Evolutionary conservation across 2,888 invertebrate genomes (phyloP).

Genomic region (Diloba caeruleocephala): DNA sequence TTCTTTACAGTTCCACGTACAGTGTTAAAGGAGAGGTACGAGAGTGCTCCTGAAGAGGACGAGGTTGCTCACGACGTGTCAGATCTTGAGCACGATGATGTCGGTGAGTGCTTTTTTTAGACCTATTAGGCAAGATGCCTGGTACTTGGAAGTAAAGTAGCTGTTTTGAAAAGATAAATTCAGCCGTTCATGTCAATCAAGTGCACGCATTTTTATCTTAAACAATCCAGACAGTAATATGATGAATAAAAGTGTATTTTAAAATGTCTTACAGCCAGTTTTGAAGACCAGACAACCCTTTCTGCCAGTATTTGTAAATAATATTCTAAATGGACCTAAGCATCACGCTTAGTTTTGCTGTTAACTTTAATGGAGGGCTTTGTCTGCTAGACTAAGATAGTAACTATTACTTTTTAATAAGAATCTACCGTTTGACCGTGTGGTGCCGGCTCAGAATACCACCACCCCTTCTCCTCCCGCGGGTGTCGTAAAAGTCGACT

Average conservation of each 20-base stretch:
- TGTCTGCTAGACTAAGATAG: conserved; percentile 32
- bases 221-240: not conserved
- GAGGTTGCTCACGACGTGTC: conserved; percentile 90
- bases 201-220: conserved; percentile 5
- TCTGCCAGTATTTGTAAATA: not conserved
- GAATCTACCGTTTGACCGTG: too few species aligned
- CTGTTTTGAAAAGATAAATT: conserved; percentile 14
- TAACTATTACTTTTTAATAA: conserved; percentile 13
- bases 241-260: not conserved
- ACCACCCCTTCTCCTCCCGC: too few species aligned
- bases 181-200: conserved; percentile 18
- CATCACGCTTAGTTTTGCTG: conserved; percentile 20
- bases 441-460: too few species aligned
- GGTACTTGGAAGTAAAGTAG: conserved; percentile 19
- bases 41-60: conserved; percentile 93
- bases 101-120: conserved; percentile 80
- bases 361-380: conserved; percentile 27
- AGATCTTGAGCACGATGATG: conserved; percentile 85
- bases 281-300: not conserved
- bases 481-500: too few species aligned
- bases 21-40: conserved; percentile 94
- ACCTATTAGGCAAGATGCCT: conserved; percentile 37
- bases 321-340: not conserved
- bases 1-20: conserved; percentile 93
- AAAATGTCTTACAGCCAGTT: not conserved